A percentile compares a stretch with the other conserved stretches of the same genome.
Evolutionary conservation across 2,888 invertebrate species (phyloP).

Genomic region (Ischnus inquisitorius): DNA sequence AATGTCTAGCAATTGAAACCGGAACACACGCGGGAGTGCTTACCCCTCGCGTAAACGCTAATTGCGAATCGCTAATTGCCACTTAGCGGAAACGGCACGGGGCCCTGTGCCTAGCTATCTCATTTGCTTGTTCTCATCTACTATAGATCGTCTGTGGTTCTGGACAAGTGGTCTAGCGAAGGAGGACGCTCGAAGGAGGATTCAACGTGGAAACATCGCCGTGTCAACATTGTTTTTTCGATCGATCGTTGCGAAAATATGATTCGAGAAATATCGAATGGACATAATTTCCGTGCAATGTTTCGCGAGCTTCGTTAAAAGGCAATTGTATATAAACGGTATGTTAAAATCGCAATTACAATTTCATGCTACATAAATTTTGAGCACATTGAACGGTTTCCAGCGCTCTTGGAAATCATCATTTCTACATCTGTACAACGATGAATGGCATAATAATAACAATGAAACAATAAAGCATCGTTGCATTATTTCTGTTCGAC

Average conservation of each 20-base stretch:
- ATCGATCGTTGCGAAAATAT: background rate
- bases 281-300: no score
- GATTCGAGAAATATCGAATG: no score
- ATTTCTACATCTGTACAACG: no score
- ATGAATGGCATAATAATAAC: no score
- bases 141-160: constrained; percentile 6
- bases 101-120: background rate
- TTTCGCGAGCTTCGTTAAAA: no score
- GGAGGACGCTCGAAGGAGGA: background rate
- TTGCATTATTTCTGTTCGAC: no score
- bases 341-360: no score
- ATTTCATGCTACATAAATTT: no score
- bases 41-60: constrained; percentile 66
- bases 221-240: background rate
- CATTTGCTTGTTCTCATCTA: background rate
- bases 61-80: constrained; percentile 69
- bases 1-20: constrained; percentile 67
- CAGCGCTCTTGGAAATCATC: no score
- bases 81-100: constrained; percentile 50
- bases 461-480: no score
- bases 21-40: constrained; percentile 55
- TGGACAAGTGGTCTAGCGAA: background rate
- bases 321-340: no score
- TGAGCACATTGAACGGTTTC: no score
- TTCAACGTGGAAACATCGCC: background rate